Percentiles rank a stretch among this genome's conserved stretches.
These are phyloP conservation scores for Trissolcus brochymenae DNA, from an alignment of 2,888 invertebrate genomes.

Conservation along the genomic window DNA sequence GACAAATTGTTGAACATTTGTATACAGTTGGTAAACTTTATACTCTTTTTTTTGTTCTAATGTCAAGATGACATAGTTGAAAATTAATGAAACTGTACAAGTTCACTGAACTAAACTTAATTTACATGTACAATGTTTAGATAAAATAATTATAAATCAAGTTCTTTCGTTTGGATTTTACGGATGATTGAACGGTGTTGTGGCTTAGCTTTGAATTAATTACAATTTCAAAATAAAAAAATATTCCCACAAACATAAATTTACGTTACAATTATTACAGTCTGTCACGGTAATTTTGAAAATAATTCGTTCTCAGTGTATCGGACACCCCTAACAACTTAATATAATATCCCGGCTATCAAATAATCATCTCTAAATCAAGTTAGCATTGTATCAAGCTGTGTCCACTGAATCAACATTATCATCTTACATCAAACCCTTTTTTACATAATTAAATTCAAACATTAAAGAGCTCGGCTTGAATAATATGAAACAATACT, in stretches of 20 bases:
- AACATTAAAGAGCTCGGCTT: slow-evolving; percentile 9
- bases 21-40: too few relatives aligned
- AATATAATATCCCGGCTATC: slow-evolving; percentile 35
- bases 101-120: too few relatives aligned
- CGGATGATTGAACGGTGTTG: neutral
- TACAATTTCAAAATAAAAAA: neutral
- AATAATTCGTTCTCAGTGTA: slow-evolving; percentile 12
- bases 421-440: slow-evolving; percentile 29
- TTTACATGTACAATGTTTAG: too few relatives aligned
- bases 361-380: slow-evolving; percentile 39
- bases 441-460: slow-evolving; percentile 44
- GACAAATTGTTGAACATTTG: too few relatives aligned
- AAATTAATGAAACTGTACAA: too few relatives aligned
- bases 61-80: too few relatives aligned
- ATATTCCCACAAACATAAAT: slow-evolving; percentile 3
- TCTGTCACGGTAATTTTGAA: slow-evolving; percentile 2
- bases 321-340: slow-evolving; percentile 32
- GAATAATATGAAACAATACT: slow-evolving; percentile 1
- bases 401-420: slow-evolving; percentile 36
- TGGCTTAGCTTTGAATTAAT: neutral
- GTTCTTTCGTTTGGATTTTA: neutral
- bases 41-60: too few relatives aligned
- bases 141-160: neutral
- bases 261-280: neutral
- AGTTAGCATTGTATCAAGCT: slow-evolving; percentile 41